Conservation (phyloP, 2,113 vertebrate genomes). For the Petrocephalus zakoni region DNA sequence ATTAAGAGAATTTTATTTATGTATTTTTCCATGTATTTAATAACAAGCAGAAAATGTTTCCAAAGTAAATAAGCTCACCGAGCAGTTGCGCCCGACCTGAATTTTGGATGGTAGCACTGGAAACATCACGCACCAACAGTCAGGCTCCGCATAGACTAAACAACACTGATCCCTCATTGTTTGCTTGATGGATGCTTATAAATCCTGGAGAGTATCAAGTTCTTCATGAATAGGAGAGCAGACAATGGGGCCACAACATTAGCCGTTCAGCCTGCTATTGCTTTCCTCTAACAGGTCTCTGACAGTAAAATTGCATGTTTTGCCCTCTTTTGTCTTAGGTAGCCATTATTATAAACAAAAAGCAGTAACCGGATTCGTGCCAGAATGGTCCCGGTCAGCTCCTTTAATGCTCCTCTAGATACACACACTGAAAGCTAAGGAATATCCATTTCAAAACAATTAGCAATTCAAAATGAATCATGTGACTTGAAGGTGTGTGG, state of each 20-base stretch:
- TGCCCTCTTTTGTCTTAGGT: neutral
- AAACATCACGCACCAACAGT: neutral
- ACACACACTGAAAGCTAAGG: neutral
- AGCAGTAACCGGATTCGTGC: neutral
- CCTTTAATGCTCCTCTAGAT: neutral
- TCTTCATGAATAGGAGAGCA: neutral
- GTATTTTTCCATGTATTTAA: neutral
- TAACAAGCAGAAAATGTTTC: neutral
- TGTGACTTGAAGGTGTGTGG: neutral
- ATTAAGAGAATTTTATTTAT: neutral
- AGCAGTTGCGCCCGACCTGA: neutral
- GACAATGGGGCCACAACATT: slow-evolving; percentile 6
- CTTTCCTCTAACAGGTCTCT: neutral
- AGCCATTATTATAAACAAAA: slow-evolving; percentile 1
- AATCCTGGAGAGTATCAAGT: slow-evolving; percentile 1
- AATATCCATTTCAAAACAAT: neutral
- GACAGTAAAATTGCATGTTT: slow-evolving; percentile 4
- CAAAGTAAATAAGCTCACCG: neutral
- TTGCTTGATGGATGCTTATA: neutral
- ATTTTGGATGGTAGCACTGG: neutral
- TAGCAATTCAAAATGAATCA: neutral
- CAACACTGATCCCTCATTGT: slow-evolving; percentile 5
- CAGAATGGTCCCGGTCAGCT: neutral
- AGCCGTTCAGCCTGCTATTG: neutral
- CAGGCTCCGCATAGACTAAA: neutral